Conservation (phyloP, 2,888 invertebrate genomes). For the Holacanthella duospinosa region DNA sequence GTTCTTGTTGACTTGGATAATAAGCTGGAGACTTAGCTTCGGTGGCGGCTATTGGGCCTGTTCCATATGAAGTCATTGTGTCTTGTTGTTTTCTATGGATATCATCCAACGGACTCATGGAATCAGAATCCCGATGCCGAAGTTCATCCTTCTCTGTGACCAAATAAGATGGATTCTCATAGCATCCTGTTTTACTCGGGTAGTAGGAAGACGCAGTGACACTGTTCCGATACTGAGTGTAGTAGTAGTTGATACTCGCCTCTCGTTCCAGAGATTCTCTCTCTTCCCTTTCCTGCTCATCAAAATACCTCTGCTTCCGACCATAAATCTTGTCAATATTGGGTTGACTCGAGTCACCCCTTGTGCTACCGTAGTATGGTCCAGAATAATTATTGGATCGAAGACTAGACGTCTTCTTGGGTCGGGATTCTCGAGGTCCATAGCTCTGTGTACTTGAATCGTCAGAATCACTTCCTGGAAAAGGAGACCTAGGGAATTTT, state of each 20-base stretch:
- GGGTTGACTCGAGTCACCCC: background rate
- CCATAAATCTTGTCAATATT: background rate
- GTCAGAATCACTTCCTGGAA: constrained; percentile 32
- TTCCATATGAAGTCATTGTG: background rate
- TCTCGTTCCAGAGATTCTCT: constrained; percentile 26
- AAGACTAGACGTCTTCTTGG: background rate
- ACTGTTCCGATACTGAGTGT: constrained; percentile 16
- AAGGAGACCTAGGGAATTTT: background rate
- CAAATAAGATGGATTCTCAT: constrained; percentile 37
- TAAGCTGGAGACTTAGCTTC: background rate
- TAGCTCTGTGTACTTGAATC: constrained; percentile 30
- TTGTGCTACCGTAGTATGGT: background rate
- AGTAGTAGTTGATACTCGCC: constrained; percentile 40
- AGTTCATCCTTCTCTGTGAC: constrained; percentile 36
- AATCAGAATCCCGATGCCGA: constrained; percentile 42
- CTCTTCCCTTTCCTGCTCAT: constrained; percentile 22
- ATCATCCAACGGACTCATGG: constrained; percentile 54
- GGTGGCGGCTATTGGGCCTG: too few relatives aligned
- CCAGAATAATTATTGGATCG: background rate
- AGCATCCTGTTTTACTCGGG: constrained; percentile 35
- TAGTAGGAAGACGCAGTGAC: constrained; percentile 18
- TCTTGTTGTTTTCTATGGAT: constrained; percentile 40
- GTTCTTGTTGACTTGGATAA: background rate
- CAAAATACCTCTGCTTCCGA: background rate
- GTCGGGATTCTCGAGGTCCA: background rate